A percentile compares a stretch with the other conserved stretches of the same genome.
These are phyloP conservation scores for Eilema caniola DNA, from an alignment of 2,888 invertebrate genomes.

Conservation along the genomic window DNA sequence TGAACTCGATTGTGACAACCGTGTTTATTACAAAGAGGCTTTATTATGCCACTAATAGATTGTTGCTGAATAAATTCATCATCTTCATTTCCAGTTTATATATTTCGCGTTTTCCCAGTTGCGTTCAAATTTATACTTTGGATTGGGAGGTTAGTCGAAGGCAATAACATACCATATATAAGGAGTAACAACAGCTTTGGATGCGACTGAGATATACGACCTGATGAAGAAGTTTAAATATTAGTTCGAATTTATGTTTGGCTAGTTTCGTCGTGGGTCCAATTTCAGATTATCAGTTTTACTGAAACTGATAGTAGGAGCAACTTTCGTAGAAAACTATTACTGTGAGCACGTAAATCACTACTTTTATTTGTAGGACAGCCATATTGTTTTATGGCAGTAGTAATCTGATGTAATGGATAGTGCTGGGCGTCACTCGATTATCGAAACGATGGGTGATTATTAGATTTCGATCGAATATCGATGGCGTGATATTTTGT, in stretches of 20 bases:
- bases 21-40: not conserved
- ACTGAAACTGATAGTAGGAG: not conserved
- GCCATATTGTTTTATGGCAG: slow-evolving; percentile 61
- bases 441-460: slow-evolving; percentile 17
- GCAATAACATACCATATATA: not conserved
- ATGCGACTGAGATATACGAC: not conserved
- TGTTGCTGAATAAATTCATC: no score
- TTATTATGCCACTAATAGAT: no score
- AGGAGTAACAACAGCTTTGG: not conserved
- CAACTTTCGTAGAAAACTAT: slow-evolving; percentile 36
- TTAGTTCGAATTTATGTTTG: not conserved
- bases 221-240: not conserved
- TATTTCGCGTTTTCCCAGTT: no score
- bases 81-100: no score
- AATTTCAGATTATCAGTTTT: not conserved
- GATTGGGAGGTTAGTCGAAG: not conserved
- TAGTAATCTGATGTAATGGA: slow-evolving; percentile 57
- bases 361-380: slow-evolving; percentile 50
- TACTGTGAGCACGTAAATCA: slow-evolving; percentile 45
- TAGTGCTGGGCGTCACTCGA: slow-evolving; percentile 40
- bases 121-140: not conserved
- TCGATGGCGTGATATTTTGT: slow-evolving; percentile 5
- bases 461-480: slow-evolving; percentile 11
- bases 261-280: no score
- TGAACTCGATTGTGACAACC: not conserved